Evolutionary conservation across 2,888 invertebrate genomes (phyloP), one percentile per base, ranked within the genome.

Genomic region (Lepas anatifera): DNA sequence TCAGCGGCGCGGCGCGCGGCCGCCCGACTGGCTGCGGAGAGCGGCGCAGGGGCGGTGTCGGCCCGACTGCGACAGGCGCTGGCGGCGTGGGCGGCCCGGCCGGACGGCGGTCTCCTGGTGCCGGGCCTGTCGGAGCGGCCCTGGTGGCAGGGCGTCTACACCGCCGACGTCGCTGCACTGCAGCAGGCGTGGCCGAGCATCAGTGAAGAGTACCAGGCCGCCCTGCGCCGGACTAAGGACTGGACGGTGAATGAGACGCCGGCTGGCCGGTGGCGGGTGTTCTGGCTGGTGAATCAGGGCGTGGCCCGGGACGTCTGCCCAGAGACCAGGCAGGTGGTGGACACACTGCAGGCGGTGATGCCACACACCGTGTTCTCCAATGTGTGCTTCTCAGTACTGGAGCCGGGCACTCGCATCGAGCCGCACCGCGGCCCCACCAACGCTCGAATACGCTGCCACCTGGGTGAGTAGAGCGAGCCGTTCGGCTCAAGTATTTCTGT

Each of bases 371-470:
- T 58, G 2, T 58, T 58, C 58, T 58, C 58, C 8, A 58, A 58
- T 35, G 58, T 58, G 58, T 58, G 58, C 58, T 58, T 58, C 35
- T 58, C 58, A 8, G 22, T 35, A 35, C 58, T 58, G 32, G 58
- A 58, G 22, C 58, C 58, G 32, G 58, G 58, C 35, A 35, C 58
- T 6, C 16, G 22, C 18, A 58, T 58, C 35, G 58, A 58, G 58
- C 58, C 58, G 1, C 35, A 58, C 35, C 32, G 16, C 7, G 58
- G 58, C 2, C 58, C 58, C 18, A 58, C 58, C 58, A 58, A 58
- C 58, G 35, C 18, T 8, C 58, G 58, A 2, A 18, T 58, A 16
- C 58, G 58, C 35, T 58, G 58, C 18, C 58, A 58, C 22, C 58
- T 58, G 8, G 58, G 58, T 58, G 35, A 58, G 58, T 8, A 29